Conservation (phyloP, 2,888 invertebrate species). For the Calliscelio sp. region DNA sequence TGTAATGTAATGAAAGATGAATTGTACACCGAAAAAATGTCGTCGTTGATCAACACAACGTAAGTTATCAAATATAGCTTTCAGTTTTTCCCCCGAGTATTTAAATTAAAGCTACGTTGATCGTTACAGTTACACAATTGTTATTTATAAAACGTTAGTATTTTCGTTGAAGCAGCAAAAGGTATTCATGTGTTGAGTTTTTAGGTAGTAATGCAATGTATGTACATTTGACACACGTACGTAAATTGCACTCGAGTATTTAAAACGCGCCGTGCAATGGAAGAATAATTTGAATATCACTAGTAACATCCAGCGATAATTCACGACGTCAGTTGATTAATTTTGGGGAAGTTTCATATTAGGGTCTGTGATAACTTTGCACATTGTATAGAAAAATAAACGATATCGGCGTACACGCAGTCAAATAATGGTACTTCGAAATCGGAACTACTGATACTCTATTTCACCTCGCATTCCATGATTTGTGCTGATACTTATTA, state of each 20-base stretch:
- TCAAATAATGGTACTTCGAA: conserved; percentile 69
- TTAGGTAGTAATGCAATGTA: conserved; percentile 44
- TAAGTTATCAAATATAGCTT: not conserved
- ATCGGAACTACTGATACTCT: conserved; percentile 56
- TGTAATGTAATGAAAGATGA: conserved; percentile 6
- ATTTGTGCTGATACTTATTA: conserved; percentile 59
- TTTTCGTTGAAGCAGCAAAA: conserved; percentile 60
- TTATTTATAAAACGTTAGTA: conserved; percentile 44
- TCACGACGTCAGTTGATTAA: conserved; percentile 47
- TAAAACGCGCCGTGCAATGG: conserved; percentile 26
- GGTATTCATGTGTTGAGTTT: conserved; percentile 33
- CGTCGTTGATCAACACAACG: not conserved
- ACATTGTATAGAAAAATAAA: conserved; percentile 84
- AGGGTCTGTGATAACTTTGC: conserved; percentile 79
- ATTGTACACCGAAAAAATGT: conserved; percentile 5
- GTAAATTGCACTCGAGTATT: conserved; percentile 46
- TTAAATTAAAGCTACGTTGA: not conserved
- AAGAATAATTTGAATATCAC: conserved; percentile 49
- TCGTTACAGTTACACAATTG: conserved; percentile 15
- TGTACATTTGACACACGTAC: conserved; percentile 49
- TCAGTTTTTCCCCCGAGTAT: not conserved
- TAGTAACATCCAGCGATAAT: conserved; percentile 37
- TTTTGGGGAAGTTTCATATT: conserved; percentile 48
- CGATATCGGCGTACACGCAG: conserved; percentile 78
- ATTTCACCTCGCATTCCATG: conserved; percentile 27